Evolutionary conservation across 2,888 invertebrate genomes (phyloP).

Genomic region (Neoitamus cyanurus): DNA sequence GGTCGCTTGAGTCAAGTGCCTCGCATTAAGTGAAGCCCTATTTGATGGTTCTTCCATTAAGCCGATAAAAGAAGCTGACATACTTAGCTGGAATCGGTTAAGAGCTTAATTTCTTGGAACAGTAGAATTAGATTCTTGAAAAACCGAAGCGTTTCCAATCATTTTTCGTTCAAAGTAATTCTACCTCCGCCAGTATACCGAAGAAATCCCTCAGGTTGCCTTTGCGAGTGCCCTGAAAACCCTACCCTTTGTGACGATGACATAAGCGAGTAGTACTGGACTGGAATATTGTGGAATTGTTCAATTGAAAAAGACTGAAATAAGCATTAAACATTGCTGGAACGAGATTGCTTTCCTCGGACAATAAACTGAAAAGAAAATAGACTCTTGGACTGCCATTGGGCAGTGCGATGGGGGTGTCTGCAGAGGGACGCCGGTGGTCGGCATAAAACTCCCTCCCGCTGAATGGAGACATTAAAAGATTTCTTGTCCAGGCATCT

Average conservation of each 20-base stretch:
- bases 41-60: not conserved
- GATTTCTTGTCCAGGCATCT: constrained; percentile 37
- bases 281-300: not conserved
- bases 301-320: constrained; percentile 18
- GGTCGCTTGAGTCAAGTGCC: not conserved
- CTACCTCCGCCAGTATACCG: not conserved
- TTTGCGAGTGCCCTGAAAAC: not conserved
- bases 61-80: not conserved
- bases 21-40: not conserved
- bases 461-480: constrained; percentile 9
- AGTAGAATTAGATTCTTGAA: not conserved
- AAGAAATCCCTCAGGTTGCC: not conserved
- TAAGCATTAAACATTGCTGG: constrained; percentile 8
- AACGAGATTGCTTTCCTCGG: not conserved
- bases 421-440: not conserved
- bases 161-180: not conserved
- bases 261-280: not conserved
- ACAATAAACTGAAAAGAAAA: constrained; percentile 7
- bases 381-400: not conserved
- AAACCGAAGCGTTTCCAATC: not conserved
- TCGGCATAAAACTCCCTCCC: not conserved
- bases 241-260: not conserved
- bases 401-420: not conserved
- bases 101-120: not conserved
- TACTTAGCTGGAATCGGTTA: not conserved